Evolutionary conservation across 2,888 invertebrate species (phyloP).

Genomic region (Eupithecia insigniata): DNA sequence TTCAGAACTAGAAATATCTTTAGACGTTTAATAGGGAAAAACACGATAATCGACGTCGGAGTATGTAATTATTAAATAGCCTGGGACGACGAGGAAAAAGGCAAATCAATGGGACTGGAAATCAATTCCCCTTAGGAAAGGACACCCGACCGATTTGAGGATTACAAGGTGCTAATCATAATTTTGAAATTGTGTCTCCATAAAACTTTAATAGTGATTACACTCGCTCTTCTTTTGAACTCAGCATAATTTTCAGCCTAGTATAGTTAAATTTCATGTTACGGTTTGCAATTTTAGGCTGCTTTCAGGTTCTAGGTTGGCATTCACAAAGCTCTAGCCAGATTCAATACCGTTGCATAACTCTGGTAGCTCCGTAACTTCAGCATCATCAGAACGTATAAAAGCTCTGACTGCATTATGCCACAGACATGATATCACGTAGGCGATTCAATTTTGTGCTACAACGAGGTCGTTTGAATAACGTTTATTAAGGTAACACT

Average conservation of each 20-base stretch:
- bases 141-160: neutral
- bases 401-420: slow-evolving; percentile 29
- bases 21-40: neutral
- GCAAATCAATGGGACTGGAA: neutral
- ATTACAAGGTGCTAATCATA: neutral
- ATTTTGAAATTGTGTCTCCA: neutral
- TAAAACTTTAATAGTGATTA: neutral
- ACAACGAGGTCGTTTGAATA: slow-evolving; percentile 58
- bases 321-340: neutral
- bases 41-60: neutral
- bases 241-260: neutral
- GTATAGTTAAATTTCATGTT: neutral
- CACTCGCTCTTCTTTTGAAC: neutral
- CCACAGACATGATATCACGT: slow-evolving; percentile 52
- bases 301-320: neutral
- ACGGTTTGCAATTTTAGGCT: neutral
- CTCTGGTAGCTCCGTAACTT: slow-evolving; percentile 15
- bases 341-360: slow-evolving; percentile 13
- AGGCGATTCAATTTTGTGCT: slow-evolving; percentile 61
- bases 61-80: neutral
- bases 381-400: slow-evolving; percentile 32
- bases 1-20: neutral
- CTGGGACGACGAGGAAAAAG: too few relatives aligned
- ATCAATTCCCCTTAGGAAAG: neutral
- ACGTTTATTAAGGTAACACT: slow-evolving; percentile 55